Conservation (phyloP, 2,888 invertebrate species). For the Sarcophaga rosellei region DNA sequence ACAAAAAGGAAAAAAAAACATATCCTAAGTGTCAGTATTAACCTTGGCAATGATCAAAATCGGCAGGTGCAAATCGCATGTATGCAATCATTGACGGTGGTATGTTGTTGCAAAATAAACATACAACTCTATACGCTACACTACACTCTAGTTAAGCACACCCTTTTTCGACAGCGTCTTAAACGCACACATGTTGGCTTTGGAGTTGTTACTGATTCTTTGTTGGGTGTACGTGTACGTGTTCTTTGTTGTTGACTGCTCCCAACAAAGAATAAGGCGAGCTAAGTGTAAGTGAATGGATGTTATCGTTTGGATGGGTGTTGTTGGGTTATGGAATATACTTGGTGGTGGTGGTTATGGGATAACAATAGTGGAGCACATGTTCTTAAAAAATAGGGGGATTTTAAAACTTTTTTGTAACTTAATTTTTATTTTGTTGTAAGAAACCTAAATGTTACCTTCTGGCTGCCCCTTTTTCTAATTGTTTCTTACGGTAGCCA, state of each 20-base stretch:
- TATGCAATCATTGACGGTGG: slow-evolving; percentile 66
- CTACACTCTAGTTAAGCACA: not conserved
- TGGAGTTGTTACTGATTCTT: slow-evolving; percentile 24
- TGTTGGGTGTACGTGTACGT: slow-evolving; percentile 9
- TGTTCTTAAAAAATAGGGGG: not conserved
- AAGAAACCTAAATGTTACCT: not conserved
- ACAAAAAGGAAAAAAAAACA: slow-evolving; percentile 7
- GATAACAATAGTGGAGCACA: not conserved
- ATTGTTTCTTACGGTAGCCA: not conserved
- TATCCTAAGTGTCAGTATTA: slow-evolving; percentile 64
- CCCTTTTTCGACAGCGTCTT: not conserved
- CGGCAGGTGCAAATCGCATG: slow-evolving; percentile 69
- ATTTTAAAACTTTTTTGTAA: not conserved
- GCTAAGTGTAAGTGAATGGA: slow-evolving; percentile 25
- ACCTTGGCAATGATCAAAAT: slow-evolving; percentile 66
- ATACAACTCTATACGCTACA: slow-evolving; percentile 55
- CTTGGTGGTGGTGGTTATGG: not conserved
- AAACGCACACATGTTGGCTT: not conserved
- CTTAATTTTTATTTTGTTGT: not conserved
- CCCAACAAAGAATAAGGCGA: slow-evolving; percentile 33
- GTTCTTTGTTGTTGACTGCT: slow-evolving; percentile 43
- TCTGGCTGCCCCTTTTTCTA: not conserved
- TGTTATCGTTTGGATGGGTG: slow-evolving; percentile 44
- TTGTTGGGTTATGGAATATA: not conserved
- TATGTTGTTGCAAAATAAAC: slow-evolving; percentile 58